These are phyloP conservation scores for Garra rufa DNA, from an alignment of 2,113 vertebrate genomes.

Conservation along the genomic window DNA sequence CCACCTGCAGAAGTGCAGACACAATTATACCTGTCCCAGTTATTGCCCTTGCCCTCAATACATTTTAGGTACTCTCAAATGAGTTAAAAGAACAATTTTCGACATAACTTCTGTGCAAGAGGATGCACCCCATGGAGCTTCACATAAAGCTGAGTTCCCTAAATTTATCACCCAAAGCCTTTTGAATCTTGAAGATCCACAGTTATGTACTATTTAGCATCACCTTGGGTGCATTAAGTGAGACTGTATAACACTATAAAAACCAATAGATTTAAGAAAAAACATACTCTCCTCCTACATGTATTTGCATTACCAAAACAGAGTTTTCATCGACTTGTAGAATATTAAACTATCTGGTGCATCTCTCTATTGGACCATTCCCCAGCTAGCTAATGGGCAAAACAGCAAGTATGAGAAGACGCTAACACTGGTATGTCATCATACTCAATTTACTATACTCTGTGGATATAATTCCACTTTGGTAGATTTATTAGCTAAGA, in stretches of 20 bases:
- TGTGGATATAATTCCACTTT: constrained; percentile 40
- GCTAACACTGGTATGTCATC: constrained; percentile 38
- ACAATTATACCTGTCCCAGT: constrained; percentile 52
- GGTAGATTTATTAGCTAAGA: constrained; percentile 45
- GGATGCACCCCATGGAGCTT: neutral
- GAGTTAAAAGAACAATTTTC: constrained; percentile 39
- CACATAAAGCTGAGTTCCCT: neutral
- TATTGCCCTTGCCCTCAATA: constrained; percentile 52
- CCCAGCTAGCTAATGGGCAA: constrained; percentile 43
- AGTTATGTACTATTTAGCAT: neutral
- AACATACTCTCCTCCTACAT: neutral
- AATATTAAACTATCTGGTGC: constrained; percentile 9
- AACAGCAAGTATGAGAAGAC: constrained; percentile 44
- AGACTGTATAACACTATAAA: neutral
- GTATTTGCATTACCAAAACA: neutral
- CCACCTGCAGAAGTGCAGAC: constrained; percentile 43
- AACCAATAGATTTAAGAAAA: neutral
- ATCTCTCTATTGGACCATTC: constrained; percentile 29
- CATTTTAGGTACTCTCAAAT: constrained; percentile 42
- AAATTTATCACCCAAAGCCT: neutral
- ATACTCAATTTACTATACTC: constrained; percentile 40
- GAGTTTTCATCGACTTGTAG: neutral
- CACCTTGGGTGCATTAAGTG: neutral
- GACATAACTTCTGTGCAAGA: neutral
- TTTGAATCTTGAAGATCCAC: neutral